These are phyloP conservation scores for Lithosia quadra DNA, from an alignment of 2,888 invertebrate species.

Conservation along the genomic window DNA sequence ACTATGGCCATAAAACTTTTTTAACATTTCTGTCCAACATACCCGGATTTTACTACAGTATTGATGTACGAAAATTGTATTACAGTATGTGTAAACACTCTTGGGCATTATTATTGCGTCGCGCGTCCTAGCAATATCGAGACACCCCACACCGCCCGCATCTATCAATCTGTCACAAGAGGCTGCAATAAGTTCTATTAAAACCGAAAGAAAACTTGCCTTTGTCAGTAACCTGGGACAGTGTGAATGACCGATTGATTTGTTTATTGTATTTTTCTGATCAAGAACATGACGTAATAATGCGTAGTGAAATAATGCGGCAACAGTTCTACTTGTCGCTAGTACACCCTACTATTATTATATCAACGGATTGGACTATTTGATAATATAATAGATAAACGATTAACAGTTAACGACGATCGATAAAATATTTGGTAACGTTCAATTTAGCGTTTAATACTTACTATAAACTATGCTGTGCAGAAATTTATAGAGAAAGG, in stretches of 20 bases:
- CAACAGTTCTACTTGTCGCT: too few relatives aligned
- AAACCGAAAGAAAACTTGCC: background rate
- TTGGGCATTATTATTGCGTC: background rate
- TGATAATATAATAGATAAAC: background rate
- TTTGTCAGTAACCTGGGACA: too few relatives aligned
- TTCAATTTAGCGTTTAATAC: background rate
- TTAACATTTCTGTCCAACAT: too few relatives aligned
- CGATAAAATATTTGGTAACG: background rate
- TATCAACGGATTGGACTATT: background rate
- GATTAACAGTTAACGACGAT: background rate
- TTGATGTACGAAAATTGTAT: too few relatives aligned
- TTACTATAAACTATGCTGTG: background rate
- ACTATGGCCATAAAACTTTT: too few relatives aligned
- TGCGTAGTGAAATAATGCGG: too few relatives aligned
- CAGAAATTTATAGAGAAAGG: background rate
- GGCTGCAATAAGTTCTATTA: background rate
- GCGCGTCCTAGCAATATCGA: background rate
- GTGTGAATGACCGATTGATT: too few relatives aligned
- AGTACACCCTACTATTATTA: too few relatives aligned
- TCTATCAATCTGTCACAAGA: background rate
- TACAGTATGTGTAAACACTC: background rate
- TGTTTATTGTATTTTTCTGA: too few relatives aligned
- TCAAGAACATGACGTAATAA: too few relatives aligned
- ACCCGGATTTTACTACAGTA: background rate
- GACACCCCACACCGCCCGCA: conserved; percentile 1